phyloP scores from a whole-genome alignment of 1,140 invertebrate species.

The Leptinotarsa undecemlineata region DNA sequence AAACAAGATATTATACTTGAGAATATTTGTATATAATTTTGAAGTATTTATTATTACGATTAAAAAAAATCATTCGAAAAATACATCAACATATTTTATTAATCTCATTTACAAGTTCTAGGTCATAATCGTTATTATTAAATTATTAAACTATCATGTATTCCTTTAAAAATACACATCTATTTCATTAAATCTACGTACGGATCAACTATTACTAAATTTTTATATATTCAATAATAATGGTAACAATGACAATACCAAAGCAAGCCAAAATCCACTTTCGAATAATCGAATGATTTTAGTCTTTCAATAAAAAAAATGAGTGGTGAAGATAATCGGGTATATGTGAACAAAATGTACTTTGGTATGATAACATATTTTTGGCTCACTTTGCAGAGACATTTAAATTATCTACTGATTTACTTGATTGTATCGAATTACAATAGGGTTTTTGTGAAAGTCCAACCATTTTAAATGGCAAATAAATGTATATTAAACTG shows the following conservation, averaged over 20 bases:
- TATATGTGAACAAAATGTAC: no score
- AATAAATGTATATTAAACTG: constrained; percentile 36
- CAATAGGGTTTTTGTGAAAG: constrained; percentile 29
- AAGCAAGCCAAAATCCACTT: neutral
- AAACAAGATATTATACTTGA: no score
- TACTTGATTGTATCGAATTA: constrained; percentile 46
- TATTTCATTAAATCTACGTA: constrained; percentile 50
- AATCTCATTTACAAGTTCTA: constrained; percentile 22
- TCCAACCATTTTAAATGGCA: constrained; percentile 27
- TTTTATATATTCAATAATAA: constrained; percentile 51
- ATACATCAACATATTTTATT: constrained; percentile 23
- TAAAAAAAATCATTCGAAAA: no score
- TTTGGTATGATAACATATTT: neutral
- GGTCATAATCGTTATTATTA: constrained; percentile 26
- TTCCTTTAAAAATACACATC: constrained; percentile 48
- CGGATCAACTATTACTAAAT: constrained; percentile 49
- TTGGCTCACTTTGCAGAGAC: neutral
- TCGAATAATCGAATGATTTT: neutral
- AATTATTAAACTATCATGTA: constrained; percentile 46
- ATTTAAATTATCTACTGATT: constrained; percentile 39
- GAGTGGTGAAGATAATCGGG: no score
- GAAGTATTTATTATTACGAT: no score
- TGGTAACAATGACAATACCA: constrained; percentile 45
- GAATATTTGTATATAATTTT: no score
- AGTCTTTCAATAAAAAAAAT: no score